Percentiles rank a stretch among this genome's conserved stretches.
Evolutionary conservation across 53 echinoderm and acorn worm species (phyloP).

Genomic region (Echinarachnius parma): DNA sequence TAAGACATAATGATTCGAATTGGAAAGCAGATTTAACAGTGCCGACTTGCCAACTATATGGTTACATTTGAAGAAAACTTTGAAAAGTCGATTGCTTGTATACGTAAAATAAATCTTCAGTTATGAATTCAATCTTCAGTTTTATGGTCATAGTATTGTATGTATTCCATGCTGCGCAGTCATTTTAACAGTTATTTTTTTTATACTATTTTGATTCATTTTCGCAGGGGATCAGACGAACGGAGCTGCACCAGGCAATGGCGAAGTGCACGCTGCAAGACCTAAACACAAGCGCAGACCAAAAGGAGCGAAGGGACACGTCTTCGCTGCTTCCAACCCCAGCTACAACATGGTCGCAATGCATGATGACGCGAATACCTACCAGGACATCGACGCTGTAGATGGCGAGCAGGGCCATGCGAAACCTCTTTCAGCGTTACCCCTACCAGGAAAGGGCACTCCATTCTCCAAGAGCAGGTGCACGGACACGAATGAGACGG

Average conservation of each 20-base stretch:
- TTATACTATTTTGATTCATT: too few species aligned
- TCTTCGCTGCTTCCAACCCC: slow-evolving; percentile 18
- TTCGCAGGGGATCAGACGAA: neutral
- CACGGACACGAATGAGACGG: neutral
- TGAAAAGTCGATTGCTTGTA: too few species aligned
- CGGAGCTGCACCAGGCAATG: neutral
- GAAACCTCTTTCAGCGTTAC: too few species aligned
- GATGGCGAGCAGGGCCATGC: neutral
- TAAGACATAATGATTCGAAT: too few species aligned
- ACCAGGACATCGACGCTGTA: neutral
- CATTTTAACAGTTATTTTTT: too few species aligned
- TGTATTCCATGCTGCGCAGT: too few species aligned
- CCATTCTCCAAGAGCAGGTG: neutral
- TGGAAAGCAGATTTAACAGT: too few species aligned
- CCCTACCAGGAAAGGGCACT: neutral
- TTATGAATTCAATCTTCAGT: too few species aligned
- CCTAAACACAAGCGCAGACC: neutral
- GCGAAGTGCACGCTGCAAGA: neutral
- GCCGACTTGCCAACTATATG: too few species aligned
- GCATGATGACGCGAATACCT: neutral
- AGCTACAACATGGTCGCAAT: slow-evolving; percentile 15
- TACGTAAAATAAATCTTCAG: too few species aligned
- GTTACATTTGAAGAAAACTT: too few species aligned
- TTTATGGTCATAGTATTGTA: too few species aligned
- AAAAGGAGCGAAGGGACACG: slow-evolving; percentile 1